Base-by-base conservation (phyloP, 2,113 vertebrate species). In the Podarcis cretensis region DNA sequence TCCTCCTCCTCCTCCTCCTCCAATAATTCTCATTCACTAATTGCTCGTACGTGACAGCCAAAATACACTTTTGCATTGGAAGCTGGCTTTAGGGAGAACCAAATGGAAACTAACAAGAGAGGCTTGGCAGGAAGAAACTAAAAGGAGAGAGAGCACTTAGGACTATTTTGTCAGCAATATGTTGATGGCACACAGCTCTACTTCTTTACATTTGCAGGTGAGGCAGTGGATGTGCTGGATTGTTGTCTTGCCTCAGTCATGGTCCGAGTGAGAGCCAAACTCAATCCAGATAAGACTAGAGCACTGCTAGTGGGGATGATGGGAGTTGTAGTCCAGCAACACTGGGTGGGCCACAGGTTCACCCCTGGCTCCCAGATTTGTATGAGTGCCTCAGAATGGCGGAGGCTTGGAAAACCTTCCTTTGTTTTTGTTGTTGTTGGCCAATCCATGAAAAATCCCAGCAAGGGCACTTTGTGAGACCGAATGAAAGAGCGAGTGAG, bases 391-490 rank as follows among this genome's bases (percentile, higher is more conserved):
- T 71, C 43, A 68, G 69, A 69, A 48, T 54, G 27, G 40, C 16
- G 4, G 48, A 75, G 73, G 35, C 16, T 25, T 83, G 0, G 2
- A 88, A 81, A 81, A 2, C 20, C 20, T 54, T 71, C 13, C 8
- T n/a, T 71, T 25, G 32, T 71, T 87, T 81, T 35, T 25, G 20
- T 37, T 65, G 30, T 48, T 87, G 23, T 32, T 82, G 0, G 0
- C 86, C 37, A 0, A 0, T 78, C 0, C 0, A 86, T 40, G 10
- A 40, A 35, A 14, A 74, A 74, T 35, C 32, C n/a, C 1, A 35
- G 5, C 68, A 87, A 92, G 35, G 86, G 76, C 32, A 73, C 20
- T 30, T 30, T 74, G 35, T 73, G 25, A 87, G 25, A 25, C 6
- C 68, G 37, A 59, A 57, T 32, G 23, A 18, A 16, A 37, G 7